Base-by-base conservation (phyloP, 2,888 invertebrate species). In the Tanypteryx hageni region DNA sequence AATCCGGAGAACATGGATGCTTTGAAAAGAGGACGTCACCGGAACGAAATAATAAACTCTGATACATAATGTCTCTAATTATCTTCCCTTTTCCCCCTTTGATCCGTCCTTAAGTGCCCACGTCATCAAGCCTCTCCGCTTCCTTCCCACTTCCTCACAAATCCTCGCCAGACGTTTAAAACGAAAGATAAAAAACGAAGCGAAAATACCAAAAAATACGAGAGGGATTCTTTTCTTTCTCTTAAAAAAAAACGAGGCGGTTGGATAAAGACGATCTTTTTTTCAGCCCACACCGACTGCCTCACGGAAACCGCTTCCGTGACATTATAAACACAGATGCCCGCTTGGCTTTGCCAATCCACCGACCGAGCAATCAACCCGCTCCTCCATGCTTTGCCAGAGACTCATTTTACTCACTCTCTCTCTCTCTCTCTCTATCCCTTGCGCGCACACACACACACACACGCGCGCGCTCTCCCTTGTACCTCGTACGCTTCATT, bases 21-120 rank as follows among this genome's bases (percentile, higher is more conserved):
- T 11, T 31, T 10, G 18, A 61, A 68, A 18, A 31, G 64, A 31
- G n/a, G 18, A 10, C 44, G 61, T n/a, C n/a, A n/a, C 11, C n/a
- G 89, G n/a, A n/a, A 44, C 18, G 44, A 44, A 64, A n/a, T 64
- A 89, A 89, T 89, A 89, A 89, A 89, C 89, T 64, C 56, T 18
- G 58, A 64, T 58, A 64, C 64, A 89, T 44, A 89, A 89, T 16
- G 61, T 27, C 31, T 44, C 27, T 89, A 89, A 89, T 89, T 89
- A 89, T 64, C 64, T 31, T 14, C 27, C 10, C 86, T 18, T 76
- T n/a, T 56, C 57, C 18, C 83, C 57, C 18, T 84, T 86, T 59
- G 22, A 86, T 86, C 31, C 86, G 27, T 16, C 22, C 82, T 10
- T 7, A 44, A 44, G 44, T 11, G 14, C 27, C 86, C 61, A 31